Percentiles rank a stretch among this genome's conserved stretches.
phyloP scores from a whole-genome alignment of 2,113 vertebrate species.

The Romanogobio albipinnatus region DNA sequence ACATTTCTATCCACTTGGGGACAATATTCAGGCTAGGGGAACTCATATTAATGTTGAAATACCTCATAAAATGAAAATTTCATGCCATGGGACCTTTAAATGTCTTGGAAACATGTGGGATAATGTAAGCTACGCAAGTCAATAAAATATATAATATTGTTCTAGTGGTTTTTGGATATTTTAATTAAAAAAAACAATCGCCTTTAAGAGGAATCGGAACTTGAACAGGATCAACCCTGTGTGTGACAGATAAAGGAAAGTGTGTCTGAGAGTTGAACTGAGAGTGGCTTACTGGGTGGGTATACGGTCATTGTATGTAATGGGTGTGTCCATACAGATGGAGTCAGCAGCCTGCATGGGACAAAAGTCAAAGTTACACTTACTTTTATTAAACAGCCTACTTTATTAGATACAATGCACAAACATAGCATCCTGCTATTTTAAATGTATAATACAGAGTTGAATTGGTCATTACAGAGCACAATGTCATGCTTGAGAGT shows the following conservation, averaged over 20 bases:
- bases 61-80: no score
- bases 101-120: no score
- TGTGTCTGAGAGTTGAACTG: not conserved
- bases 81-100: no score
- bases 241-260: not conserved
- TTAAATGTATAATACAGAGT: not conserved
- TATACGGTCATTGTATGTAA: slow-evolving; percentile 47
- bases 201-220: not conserved
- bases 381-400: no score
- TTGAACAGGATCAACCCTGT: not conserved
- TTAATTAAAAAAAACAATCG: no score
- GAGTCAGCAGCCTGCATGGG: not conserved
- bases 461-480: not conserved
- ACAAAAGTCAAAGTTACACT: not conserved
- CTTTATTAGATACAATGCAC: no score
- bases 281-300: slow-evolving; percentile 42
- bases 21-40: no score
- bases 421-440: not conserved
- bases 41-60: no score
- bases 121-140: no score
- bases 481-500: not conserved
- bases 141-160: no score
- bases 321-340: slow-evolving; percentile 50
- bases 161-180: no score
- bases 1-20: no score